A percentile compares a stretch with the other conserved stretches of the same genome.
These are phyloP conservation scores for Sula dactylatra DNA, from an alignment of 2,113 vertebrate genomes.

Conservation along the genomic window DNA sequence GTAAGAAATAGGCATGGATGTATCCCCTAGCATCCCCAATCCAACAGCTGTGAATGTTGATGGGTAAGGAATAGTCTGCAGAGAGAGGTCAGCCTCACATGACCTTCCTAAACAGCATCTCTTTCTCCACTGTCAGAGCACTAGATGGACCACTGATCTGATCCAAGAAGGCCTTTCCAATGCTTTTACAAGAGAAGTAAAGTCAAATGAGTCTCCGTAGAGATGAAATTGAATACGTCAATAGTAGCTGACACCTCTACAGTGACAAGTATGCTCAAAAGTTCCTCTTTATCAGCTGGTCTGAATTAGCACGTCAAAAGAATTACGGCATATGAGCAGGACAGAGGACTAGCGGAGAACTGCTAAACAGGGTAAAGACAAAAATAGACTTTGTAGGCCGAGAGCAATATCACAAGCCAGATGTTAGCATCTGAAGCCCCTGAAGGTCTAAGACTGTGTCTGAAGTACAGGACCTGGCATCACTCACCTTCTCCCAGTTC, in stretches of 20 bases:
- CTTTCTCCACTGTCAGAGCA: not conserved
- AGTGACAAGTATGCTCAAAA: not conserved
- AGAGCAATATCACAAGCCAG: not conserved
- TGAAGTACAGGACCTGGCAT: not conserved
- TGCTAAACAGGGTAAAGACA: not conserved
- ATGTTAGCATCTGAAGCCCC: not conserved
- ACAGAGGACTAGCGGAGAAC: not conserved
- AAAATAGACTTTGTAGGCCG: not conserved
- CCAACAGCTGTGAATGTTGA: not conserved
- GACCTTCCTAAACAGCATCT: not conserved
- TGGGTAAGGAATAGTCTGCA: not conserved
- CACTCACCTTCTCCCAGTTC: not conserved
- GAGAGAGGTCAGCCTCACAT: not conserved
- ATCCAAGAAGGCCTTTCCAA: not conserved
- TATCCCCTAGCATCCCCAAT: not conserved
- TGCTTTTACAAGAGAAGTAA: not conserved
- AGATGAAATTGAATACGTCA: not conserved
- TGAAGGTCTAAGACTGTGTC: not conserved
- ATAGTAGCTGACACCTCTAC: not conserved
- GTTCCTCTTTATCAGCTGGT: not conserved
- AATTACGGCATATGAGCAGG: not conserved
- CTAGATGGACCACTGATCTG: not conserved
- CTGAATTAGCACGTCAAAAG: not conserved
- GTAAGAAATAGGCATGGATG: not conserved
- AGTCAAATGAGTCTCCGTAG: fast-evolving